Percentiles rank a stretch among this genome's conserved stretches.
phyloP scores from a whole-genome alignment of 2,797 vertebrate genomes.

The Glyptemys insculpta region DNA sequence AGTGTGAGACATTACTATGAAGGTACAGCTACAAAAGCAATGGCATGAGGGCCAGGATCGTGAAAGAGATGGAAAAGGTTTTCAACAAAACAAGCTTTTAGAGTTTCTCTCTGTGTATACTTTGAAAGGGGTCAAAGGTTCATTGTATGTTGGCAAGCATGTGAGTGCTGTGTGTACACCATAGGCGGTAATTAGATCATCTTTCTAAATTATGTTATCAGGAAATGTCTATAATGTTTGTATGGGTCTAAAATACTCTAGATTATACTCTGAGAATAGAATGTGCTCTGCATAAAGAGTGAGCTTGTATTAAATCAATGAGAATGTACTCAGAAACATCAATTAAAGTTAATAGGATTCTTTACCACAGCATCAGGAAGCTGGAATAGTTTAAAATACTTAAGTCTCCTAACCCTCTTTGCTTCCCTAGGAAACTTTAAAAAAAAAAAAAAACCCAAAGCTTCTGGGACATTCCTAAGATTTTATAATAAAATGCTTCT shows the following conservation, averaged over 20 bases:
- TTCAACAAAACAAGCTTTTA: conserved; percentile 52
- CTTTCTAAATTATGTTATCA: conserved; percentile 72
- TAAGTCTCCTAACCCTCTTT: conserved; percentile 47
- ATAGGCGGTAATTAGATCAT: conserved; percentile 64
- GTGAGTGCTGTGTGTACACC: conserved; percentile 37
- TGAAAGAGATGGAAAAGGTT: conserved; percentile 38
- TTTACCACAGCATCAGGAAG: conserved; percentile 43
- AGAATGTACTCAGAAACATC: conserved; percentile 67
- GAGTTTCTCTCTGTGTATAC: conserved; percentile 7
- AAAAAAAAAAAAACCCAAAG: background rate
- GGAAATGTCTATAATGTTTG: conserved; percentile 68
- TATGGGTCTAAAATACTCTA: conserved; percentile 39
- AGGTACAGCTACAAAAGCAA: conserved; percentile 59
- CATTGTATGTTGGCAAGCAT: background rate
- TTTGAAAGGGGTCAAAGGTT: conserved; percentile 15
- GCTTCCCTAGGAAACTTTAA: conserved; percentile 28
- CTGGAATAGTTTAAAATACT: conserved; percentile 48
- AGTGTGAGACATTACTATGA: conserved; percentile 43
- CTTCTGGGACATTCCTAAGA: conserved; percentile 68
- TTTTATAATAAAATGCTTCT: conserved; percentile 71
- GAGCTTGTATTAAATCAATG: conserved; percentile 70
- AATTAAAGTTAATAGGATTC: conserved; percentile 74
- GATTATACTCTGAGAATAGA: conserved; percentile 72
- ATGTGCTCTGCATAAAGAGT: conserved; percentile 69
- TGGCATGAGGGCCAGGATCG: background rate